These are phyloP conservation scores for Stomorhina lunata DNA, from an alignment of 2,888 invertebrate genomes.

Conservation along the genomic window DNA sequence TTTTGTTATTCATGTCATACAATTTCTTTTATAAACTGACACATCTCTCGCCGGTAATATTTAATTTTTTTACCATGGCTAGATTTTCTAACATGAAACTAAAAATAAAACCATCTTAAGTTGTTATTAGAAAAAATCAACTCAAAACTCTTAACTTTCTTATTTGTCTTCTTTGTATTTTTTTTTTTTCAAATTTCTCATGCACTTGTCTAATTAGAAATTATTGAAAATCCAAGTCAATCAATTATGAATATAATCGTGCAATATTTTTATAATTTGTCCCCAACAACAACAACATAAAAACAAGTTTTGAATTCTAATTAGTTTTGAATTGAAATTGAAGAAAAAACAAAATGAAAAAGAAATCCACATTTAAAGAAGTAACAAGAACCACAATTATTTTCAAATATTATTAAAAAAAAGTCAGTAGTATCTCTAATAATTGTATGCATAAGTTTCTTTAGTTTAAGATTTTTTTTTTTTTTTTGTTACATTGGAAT, in stretches of 20 bases:
- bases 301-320: slow-evolving; percentile 61
- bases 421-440: too few species aligned
- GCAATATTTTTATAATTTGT: slow-evolving; percentile 56
- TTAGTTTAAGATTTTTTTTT: slow-evolving; percentile 18
- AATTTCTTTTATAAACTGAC: too few species aligned
- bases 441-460: neutral
- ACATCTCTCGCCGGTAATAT: too few species aligned
- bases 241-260: slow-evolving; percentile 49
- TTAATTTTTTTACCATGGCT: too few species aligned
- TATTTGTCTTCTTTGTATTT: too few species aligned
- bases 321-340: neutral
- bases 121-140: too few species aligned
- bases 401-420: too few species aligned
- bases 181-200: neutral
- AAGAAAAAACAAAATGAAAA: neutral
- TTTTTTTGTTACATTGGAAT: neutral
- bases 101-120: too few species aligned
- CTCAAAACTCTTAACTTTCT: too few species aligned
- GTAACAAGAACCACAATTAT: slow-evolving; percentile 41
- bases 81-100: too few species aligned
- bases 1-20: too few species aligned
- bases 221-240: slow-evolving; percentile 55
- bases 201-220: slow-evolving; percentile 60
- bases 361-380: slow-evolving; percentile 34
- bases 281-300: slow-evolving; percentile 26